phyloP scores from a whole-genome alignment of 2,888 invertebrate genomes.

The Carcina quercana region DNA sequence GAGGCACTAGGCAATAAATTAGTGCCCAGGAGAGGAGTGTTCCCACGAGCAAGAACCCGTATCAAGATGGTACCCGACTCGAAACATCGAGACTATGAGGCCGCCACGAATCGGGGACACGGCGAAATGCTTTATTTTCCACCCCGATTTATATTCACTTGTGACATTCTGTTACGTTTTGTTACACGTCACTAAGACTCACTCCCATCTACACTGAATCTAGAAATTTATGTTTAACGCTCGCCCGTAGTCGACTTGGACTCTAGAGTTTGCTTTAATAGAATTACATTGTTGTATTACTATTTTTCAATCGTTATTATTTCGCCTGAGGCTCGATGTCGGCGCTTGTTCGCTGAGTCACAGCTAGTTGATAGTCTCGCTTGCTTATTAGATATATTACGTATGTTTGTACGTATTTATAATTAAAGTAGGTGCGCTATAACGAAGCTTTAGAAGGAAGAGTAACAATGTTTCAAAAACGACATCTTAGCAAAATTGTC shows the following conservation, averaged over 20 bases:
- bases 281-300: conserved; percentile 13
- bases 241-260: neutral
- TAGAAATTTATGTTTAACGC: conserved; percentile 21
- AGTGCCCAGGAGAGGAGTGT: conserved; percentile 49
- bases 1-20: conserved; percentile 62
- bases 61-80: conserved; percentile 58
- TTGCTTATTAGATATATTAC: too few species aligned
- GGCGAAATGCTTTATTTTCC: conserved; percentile 62
- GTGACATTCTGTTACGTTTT: conserved; percentile 62
- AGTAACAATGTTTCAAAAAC: too few species aligned
- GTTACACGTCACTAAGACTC: conserved; percentile 58
- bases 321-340: conserved; percentile 7
- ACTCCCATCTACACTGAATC: conserved; percentile 27
- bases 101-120: conserved; percentile 49
- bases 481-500: too few species aligned
- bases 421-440: too few species aligned
- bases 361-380: conserved; percentile 8
- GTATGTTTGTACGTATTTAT: too few species aligned
- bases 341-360: conserved; percentile 13
- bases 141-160: conserved; percentile 52
- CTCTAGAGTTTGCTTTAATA: conserved; percentile 7
- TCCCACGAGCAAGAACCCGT: conserved; percentile 62
- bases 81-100: conserved; percentile 30
- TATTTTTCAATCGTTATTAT: conserved; percentile 13
- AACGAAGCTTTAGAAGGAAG: too few species aligned